Conservation (phyloP, 2,888 invertebrate genomes). For the Aleiodes testaceus region DNA sequence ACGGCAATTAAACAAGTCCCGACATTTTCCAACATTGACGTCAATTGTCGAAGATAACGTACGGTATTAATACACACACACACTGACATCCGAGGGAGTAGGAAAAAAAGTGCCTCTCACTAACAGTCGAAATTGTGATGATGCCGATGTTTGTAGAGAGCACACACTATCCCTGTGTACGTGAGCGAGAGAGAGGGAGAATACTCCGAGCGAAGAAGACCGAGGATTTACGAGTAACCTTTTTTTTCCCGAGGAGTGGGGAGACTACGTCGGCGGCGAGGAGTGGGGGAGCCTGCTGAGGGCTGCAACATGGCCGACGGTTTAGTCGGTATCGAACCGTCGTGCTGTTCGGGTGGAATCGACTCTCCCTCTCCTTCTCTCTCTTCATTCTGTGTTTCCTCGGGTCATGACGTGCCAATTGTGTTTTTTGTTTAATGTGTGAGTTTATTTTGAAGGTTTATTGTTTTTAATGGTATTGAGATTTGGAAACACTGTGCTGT, state of each 20-base stretch:
- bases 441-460: not conserved
- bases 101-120: conserved; percentile 39
- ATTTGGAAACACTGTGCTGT: conserved; percentile 34
- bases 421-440: not conserved
- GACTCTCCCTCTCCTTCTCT: not conserved
- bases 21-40: conserved; percentile 61
- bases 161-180: not conserved
- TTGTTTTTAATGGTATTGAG: conserved; percentile 36
- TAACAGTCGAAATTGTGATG: conserved; percentile 26
- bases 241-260: conserved; percentile 21
- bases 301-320: conserved; percentile 67
- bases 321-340: conserved; percentile 70
- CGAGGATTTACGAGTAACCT: conserved; percentile 19
- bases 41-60: conserved; percentile 68
- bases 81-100: not conserved
- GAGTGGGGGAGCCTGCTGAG: conserved; percentile 54
- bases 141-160: conserved; percentile 5
- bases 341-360: conserved; percentile 47
- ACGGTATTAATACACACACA: conserved; percentile 49
- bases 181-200: conserved; percentile 17
- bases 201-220: conserved; percentile 5
- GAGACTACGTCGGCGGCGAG: not conserved
- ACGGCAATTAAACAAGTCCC: conserved; percentile 58
- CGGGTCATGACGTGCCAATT: conserved; percentile 21
- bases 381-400: not conserved